Evolutionary conservation across 2,888 invertebrate species (phyloP).

Genomic region (Nemotelus nigrinus): DNA sequence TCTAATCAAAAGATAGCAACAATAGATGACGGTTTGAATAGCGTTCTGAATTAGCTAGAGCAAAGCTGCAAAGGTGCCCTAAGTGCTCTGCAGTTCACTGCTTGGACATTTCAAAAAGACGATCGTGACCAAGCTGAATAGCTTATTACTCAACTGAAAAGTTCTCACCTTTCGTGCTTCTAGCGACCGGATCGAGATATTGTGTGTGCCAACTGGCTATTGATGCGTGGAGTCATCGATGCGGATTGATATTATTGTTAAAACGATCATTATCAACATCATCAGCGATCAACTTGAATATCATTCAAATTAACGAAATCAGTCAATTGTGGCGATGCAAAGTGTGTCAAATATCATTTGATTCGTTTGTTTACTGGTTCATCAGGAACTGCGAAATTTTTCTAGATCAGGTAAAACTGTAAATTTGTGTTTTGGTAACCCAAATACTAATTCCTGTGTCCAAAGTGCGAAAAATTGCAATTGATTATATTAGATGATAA

Average conservation of each 20-base stretch:
- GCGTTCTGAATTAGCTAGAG: conserved; percentile 2
- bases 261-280: not conserved
- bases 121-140: conserved; percentile 32
- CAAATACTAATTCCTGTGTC: no score
- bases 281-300: conserved; percentile 24
- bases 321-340: conserved; percentile 26
- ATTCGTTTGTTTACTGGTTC: no score
- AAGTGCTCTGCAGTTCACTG: conserved; percentile 6
- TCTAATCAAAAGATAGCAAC: conserved; percentile 28
- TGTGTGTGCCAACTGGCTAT: not conserved
- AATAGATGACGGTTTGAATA: conserved; percentile 14
- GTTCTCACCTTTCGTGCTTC: not conserved
- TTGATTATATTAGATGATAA: no score
- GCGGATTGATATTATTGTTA: conserved; percentile 19
- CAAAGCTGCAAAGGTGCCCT: conserved; percentile 19
- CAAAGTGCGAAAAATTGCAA: no score
- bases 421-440: no score
- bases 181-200: not conserved
- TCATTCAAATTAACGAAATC: conserved; percentile 38
- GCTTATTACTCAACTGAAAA: conserved; percentile 34
- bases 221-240: conserved; percentile 12
- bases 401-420: no score
- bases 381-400: no score
- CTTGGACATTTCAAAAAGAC: conserved; percentile 15
- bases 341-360: conserved; percentile 11